Evolutionary conservation across 92 coral and sea anemone genomes (phyloP), one percentile per base, ranked within the genome.

Genomic region (Diadumene lineata): DNA sequence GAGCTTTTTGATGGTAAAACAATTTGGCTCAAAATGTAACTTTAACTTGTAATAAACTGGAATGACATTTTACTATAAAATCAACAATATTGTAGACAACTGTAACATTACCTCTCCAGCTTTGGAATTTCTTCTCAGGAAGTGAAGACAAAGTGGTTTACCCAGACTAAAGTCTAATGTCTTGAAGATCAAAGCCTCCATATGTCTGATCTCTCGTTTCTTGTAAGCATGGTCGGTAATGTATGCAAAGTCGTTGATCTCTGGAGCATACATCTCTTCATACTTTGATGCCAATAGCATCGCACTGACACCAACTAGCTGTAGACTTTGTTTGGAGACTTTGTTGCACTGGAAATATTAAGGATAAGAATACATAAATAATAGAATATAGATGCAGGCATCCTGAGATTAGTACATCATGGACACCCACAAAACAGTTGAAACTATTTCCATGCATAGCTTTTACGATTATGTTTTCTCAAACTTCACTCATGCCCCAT

Each of bases 201-300:
- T 96, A 27, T 60, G 86, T 19, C 97, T 73, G 64, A 96, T 96
- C 69, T 82, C 69, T 51, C 68, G 72, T 71, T 81, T 89, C 50
- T 80, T 86, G 84, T 86, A 96, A 7, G 99, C 81, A 64, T 96
- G 86, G 70, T 96, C 99, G 55, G 99, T 96, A 72, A 96, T 96
- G 87, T 79, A 92, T 32, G 92, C 99, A 80, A 96, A 96, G 88
- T 96, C 99, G 4, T 86, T 85, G 63, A 96, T 92, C 73, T 92
- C 96, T 0, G 99, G 99, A 21, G 97, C 92, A 77, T 90, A 96
- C 99, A 96, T 96, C 61, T 96, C 99, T 70, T 96, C 99, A 51
- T 96, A 96, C 61, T 96, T 96, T 34, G 91, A 92, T 51, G 99
- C 99, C 10, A 96, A 74, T 43, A 96, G 88, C 99, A 92, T 92